Evolutionary conservation across 1,140 invertebrate species (phyloP).

Genomic region (Cydia fagiglandana): DNA sequence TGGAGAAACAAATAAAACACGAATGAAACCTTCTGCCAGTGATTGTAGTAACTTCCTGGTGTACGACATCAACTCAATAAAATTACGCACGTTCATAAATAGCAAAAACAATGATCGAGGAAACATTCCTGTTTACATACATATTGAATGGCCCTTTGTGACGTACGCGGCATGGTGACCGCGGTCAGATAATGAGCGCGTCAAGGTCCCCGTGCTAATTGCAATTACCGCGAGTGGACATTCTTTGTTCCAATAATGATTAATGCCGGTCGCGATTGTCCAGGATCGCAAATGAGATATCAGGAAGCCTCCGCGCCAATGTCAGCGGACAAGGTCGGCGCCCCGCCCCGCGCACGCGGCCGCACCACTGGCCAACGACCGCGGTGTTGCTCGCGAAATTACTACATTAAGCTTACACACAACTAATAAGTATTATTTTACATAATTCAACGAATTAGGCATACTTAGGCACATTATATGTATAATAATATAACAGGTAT

Average conservation of each 20-base stretch:
- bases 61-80: conserved; percentile 36
- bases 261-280: conserved; percentile 69
- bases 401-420: not conserved
- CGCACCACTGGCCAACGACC: conserved; percentile 30
- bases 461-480: no score
- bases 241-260: conserved; percentile 77
- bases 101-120: conserved; percentile 65
- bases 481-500: no score
- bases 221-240: conserved; percentile 77
- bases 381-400: conserved; percentile 5
- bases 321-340: conserved; percentile 62
- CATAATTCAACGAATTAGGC: no score
- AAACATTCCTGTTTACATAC: conserved; percentile 62
- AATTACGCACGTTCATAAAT: conserved; percentile 47
- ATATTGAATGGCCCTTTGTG: conserved; percentile 66
- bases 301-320: conserved; percentile 73
- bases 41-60: conserved; percentile 42
- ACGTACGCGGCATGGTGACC: conserved; percentile 65
- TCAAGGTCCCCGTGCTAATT: conserved; percentile 76
- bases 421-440: not conserved
- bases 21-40: conserved; percentile 24
- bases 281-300: conserved; percentile 70
- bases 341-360: conserved; percentile 31
- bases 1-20: conserved; percentile 25
- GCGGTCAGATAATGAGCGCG: conserved; percentile 64